These are phyloP conservation scores for Mus pahari DNA, from an alignment of 2,113 vertebrate genomes.

Conservation along the genomic window DNA sequence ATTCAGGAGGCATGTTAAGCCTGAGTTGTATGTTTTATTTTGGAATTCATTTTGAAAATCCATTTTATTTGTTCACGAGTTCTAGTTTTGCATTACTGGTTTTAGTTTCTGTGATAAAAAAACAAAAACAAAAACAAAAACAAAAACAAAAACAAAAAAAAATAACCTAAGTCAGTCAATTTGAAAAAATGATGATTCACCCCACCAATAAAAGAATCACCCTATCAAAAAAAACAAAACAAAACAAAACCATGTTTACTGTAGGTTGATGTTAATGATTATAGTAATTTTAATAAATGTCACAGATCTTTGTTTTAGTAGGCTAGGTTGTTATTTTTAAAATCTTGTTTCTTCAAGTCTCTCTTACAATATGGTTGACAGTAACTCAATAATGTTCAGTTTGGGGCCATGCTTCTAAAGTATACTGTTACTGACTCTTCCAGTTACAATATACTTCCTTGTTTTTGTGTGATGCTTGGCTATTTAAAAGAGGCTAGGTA, in stretches of 20 bases:
- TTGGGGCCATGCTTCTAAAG: neutral
- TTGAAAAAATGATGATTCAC: neutral
- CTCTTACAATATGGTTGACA: neutral
- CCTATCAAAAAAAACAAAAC: too few relatives aligned
- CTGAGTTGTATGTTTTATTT: neutral
- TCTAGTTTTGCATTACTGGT: neutral
- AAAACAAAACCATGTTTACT: too few relatives aligned
- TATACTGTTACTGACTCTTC: neutral
- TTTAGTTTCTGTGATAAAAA: neutral
- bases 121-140: too few relatives aligned
- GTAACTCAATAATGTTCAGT: neutral
- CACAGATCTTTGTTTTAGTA: neutral
- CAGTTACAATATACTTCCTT: too few relatives aligned
- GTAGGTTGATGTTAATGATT: neutral
- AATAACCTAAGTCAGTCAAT: neutral
- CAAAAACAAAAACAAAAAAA: too few relatives aligned
- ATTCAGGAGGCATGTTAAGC: neutral
- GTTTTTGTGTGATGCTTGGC: fast-evolving
- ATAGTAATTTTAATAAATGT: neutral
- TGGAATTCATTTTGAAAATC: constrained; percentile 13
- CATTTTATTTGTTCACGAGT: neutral
- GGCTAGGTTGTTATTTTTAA: neutral
- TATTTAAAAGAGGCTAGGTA: neutral
- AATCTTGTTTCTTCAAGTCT: neutral
- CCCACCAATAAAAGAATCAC: neutral